Percentiles rank a stretch among this genome's conserved stretches.
These are phyloP conservation scores for Brachylomia viminalis DNA, from an alignment of 2,888 invertebrate genomes.

Conservation along the genomic window DNA sequence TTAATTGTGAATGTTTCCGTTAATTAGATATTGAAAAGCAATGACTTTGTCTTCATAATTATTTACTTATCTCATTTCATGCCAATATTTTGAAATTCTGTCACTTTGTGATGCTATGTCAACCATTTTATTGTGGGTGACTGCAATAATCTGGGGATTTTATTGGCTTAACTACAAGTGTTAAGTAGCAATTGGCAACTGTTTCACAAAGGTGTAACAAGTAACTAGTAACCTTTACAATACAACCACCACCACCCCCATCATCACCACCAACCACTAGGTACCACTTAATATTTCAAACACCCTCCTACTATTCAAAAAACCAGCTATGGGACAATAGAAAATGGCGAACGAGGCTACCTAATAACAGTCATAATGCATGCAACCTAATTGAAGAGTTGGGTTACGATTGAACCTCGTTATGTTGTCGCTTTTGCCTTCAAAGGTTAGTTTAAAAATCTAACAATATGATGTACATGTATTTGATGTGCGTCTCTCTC, in stretches of 20 bases:
- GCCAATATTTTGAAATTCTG: not conserved
- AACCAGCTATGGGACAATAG: too few relatives aligned
- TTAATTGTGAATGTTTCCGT: constrained; percentile 42
- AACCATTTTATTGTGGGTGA: not conserved
- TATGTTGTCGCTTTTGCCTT: not conserved
- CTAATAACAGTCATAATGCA: too few relatives aligned
- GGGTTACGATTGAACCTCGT: constrained; percentile 1
- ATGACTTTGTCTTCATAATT: constrained; percentile 20
- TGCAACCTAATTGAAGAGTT: not conserved
- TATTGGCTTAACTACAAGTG: not conserved
- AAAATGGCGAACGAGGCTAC: not conserved
- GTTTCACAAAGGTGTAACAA: not conserved
- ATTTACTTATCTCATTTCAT: constrained; percentile 1
- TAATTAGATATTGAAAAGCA: constrained; percentile 39
- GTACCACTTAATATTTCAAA: not conserved
- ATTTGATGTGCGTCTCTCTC: not conserved
- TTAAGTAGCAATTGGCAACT: not conserved
- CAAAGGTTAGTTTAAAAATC: not conserved
- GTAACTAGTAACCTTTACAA: not conserved
- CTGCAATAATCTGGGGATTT: not conserved
- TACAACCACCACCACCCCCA: too few relatives aligned
- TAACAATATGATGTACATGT: too few relatives aligned
- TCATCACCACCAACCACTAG: too few relatives aligned
- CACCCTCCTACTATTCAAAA: not conserved
- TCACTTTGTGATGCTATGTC: not conserved